Base-by-base conservation (phyloP, 2,113 vertebrate genomes). In the Emydura subglobosa region DNA sequence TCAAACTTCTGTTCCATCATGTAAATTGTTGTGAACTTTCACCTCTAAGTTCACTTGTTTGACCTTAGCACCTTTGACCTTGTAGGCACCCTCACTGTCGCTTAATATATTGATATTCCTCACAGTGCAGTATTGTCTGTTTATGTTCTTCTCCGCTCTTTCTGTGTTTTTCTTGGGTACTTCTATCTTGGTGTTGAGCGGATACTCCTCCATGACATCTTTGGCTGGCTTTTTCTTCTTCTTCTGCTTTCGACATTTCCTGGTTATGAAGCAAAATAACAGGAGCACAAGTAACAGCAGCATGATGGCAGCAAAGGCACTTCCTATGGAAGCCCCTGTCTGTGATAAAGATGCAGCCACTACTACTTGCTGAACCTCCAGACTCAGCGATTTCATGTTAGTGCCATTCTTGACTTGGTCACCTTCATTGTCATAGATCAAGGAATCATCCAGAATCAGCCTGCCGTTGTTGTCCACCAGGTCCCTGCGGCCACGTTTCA, bases 321-420 rank as follows among this genome's bases (percentile, higher is more conserved):
- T 99, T 11, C 99, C 99, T 8, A 99, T 98, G 0, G 99, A 99
- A 1, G 99, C 98, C 1, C 99, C 98, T 0, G 98, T 95, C 1
- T 99, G 99, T 0, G 98, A 97, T 0, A 98, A 54, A 51, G 99
- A 99, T 44, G 99, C 98, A 0, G 98, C 98, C 0, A 97, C 22
- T 0, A 98, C 91, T 0, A 98, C 96, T 39, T 99, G 98, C 49
- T 98, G 98, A 89, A 98, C 95, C 91, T 99, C 99, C 94, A 99
- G 93, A 6, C 94, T 97, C 44, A 99, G 98, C 0, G 98, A 98
- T 97, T 99, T 99, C 99, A 99, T 99, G 95, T 99, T 99, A 94
- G 99, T 99, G 94, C 99, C 99, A 2, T 99, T 99, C 97, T 99
- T 99, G 39, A 99, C 93, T 96, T 99, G 99, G 96, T 99, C 99